Evolutionary conservation across 2,888 invertebrate species (phyloP), one percentile per base, ranked within the genome.

Genomic region (Diadegma fenestrale): DNA sequence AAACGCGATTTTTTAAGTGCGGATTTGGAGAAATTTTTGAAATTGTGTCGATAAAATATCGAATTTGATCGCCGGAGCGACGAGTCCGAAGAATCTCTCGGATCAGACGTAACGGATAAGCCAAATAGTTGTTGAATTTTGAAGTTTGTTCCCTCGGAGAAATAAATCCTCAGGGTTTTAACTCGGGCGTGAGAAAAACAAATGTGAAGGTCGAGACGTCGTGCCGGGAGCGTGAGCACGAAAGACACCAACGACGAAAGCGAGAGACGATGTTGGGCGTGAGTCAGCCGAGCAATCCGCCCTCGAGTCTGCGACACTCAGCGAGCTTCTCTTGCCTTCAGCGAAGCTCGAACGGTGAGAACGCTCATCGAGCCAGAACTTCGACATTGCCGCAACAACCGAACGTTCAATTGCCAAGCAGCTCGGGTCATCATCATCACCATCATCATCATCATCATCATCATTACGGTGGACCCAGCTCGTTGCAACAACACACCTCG

Each of bases 281-380:
- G 87, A 93, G 93, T 92, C 93, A 93, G 86, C 93, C 92, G 79
- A 91, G 90, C 87, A 93, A 92, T 88, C 92, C 93, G 86, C 93
- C 93, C 84, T 92, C 94, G 88, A 93, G 94, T 88, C 90, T 94
- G 87, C 90, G 94, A 87, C 94, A 94, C 91, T 94, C 94, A 86
- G 94, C 94, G 79, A 94, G 94, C 88, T 94, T 94, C 91, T 94
- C 94, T 76, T 94, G 94, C 89, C 91, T 94, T 75, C 94, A 94
- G 82, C 92, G 94, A 58, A 91, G 93, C 87, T 91, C 92, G 37
- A 90, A 88, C 61, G 89, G 89, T 80, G 93, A 92, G 43, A 92
- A 33, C 90, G 94, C 89, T 64, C 92, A 92, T 86, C 90, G 92
- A 17, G 89, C 92, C 8, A 88, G 92, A 78, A 94, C 94, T 43